These are phyloP conservation scores for Trilocha varians DNA, from an alignment of 2,888 invertebrate genomes.

Conservation along the genomic window DNA sequence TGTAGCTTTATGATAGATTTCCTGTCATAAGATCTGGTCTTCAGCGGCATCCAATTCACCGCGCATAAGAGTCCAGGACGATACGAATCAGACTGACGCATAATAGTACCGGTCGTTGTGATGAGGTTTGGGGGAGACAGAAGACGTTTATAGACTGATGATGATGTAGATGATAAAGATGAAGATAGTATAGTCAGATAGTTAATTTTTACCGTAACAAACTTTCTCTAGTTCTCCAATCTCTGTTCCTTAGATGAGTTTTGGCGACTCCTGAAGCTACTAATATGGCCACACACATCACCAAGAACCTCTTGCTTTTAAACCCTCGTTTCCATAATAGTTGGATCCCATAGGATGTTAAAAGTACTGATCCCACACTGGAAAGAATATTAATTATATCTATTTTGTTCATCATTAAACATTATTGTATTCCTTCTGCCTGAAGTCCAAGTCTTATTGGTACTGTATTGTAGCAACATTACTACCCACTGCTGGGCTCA, in stretches of 20 bases:
- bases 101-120: background rate
- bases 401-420: too few species aligned
- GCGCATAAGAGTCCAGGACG: too few species aligned
- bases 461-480: too few species aligned
- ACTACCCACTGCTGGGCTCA: too few species aligned
- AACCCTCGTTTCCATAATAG: constrained; percentile 72
- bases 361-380: constrained; percentile 86
- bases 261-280: constrained; percentile 77
- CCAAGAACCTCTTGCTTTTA: constrained; percentile 54
- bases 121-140: background rate
- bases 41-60: too few species aligned
- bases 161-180: background rate
- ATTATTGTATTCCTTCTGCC: too few species aligned
- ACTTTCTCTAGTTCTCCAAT: constrained; percentile 85
- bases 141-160: background rate
- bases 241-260: constrained; percentile 79
- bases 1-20: too few species aligned
- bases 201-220: constrained; percentile 76
- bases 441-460: too few species aligned
- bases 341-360: constrained; percentile 84
- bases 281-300: constrained; percentile 69
- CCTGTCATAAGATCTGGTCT: too few species aligned
- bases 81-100: too few species aligned
- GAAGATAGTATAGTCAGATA: background rate
- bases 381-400: background rate